phyloP scores from a whole-genome alignment of 2,113 vertebrate genomes.

The Amphilophus citrinellus region DNA sequence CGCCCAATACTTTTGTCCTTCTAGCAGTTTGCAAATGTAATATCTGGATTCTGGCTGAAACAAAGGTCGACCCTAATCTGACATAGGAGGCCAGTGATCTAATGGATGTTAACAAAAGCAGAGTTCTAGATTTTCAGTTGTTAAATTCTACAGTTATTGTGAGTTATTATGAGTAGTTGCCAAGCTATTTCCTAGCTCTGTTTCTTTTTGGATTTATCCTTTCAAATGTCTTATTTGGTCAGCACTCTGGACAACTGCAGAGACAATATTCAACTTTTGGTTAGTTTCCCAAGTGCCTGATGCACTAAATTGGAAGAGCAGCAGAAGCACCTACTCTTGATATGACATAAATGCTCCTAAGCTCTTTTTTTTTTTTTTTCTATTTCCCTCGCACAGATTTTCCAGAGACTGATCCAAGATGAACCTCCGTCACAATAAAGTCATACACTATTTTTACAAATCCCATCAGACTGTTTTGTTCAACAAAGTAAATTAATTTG shows the following conservation, averaged over 20 bases:
- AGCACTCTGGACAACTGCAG: not conserved
- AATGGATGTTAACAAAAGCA: no score
- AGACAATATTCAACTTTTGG: conserved; percentile 14
- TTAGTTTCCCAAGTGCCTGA: not conserved
- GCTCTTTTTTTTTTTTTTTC: conserved; percentile 13
- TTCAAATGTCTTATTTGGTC: not conserved
- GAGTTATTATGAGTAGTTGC: no score
- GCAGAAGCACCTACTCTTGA: not conserved
- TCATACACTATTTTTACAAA: not conserved
- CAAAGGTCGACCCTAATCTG: no score
- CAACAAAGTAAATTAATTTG: not conserved
- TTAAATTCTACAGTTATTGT: no score
- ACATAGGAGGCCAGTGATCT: no score
- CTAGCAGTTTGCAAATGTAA: no score
- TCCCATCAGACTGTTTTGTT: not conserved
- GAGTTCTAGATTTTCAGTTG: no score
- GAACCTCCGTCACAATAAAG: not conserved
- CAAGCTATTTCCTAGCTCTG: not conserved
- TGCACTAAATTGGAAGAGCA: conserved; percentile 18
- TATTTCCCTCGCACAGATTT: not conserved
- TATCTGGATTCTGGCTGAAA: no score
- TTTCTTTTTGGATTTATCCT: not conserved
- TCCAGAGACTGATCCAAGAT: not conserved
- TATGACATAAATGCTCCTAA: not conserved
- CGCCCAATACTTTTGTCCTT: no score